These are phyloP conservation scores for Pseudorhombus dupliciocellatus DNA, from an alignment of 2,113 vertebrate genomes.

Conservation along the genomic window DNA sequence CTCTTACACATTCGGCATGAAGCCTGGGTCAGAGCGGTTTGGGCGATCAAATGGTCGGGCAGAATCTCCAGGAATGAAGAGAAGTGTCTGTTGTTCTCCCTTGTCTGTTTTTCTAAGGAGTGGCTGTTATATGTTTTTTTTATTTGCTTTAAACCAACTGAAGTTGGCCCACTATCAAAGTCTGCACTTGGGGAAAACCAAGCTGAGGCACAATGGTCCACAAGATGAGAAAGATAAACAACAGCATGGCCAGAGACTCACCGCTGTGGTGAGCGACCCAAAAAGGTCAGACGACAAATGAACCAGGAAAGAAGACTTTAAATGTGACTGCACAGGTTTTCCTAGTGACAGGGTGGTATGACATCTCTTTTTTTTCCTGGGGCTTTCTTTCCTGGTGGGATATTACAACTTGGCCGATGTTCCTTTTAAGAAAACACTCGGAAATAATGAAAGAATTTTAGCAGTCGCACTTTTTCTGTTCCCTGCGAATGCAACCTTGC, in stretches of 20 bases:
- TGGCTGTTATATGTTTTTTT: constrained; percentile 46
- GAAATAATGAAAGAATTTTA: constrained; percentile 12
- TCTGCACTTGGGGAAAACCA: constrained; percentile 54
- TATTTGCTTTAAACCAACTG: constrained; percentile 58
- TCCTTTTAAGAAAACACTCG: background rate
- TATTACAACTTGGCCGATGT: background rate
- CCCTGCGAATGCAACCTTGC: constrained; percentile 31
- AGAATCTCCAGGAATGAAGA: constrained; percentile 14
- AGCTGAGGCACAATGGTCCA: constrained; percentile 22
- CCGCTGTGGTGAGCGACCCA: constrained; percentile 15
- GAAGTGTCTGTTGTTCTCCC: constrained; percentile 33
- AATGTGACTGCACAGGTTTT: too few species aligned
- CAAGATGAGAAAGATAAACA: constrained; percentile 50
- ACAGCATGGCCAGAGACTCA: constrained; percentile 24
- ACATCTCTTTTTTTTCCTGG: background rate
- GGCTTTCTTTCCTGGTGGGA: background rate
- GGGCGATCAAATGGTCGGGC: background rate
- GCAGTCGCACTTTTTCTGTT: constrained; percentile 31
- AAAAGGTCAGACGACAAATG: constrained; percentile 28
- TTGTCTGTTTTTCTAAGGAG: constrained; percentile 48
- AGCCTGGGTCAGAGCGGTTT: constrained; percentile 24
- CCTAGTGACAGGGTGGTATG: background rate
- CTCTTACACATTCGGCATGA: constrained; percentile 11
- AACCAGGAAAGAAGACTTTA: too few species aligned
- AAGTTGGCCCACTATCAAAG: constrained; percentile 71